Conservation (phyloP, 1,140 invertebrate genomes). For the Plectrocnemia conspersa region DNA sequence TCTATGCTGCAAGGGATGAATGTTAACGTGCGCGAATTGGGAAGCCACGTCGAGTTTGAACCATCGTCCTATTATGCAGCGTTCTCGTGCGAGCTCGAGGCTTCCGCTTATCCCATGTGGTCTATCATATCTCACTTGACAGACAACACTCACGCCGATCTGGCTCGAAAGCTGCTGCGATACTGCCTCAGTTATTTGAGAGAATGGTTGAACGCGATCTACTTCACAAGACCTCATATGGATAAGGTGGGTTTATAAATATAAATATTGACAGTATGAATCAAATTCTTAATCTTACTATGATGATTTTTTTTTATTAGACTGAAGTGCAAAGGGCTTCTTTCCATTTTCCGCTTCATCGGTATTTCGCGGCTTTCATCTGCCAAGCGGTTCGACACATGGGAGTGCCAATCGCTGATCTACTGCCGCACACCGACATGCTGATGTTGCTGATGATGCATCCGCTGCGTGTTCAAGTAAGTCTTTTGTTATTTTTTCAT, state of each 20-base stretch:
- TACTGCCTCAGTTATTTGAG: slow-evolving; percentile 72
- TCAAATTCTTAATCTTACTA: slow-evolving; percentile 24
- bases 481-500: slow-evolving; percentile 37
- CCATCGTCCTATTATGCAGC: slow-evolving; percentile 95
- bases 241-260: slow-evolving; percentile 48
- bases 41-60: slow-evolving; percentile 93
- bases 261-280: too few relatives aligned
- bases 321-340: slow-evolving; percentile 80
- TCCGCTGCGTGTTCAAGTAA: slow-evolving; percentile 86
- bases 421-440: slow-evolving; percentile 73
- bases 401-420: slow-evolving; percentile 66
- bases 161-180: slow-evolving; percentile 69
- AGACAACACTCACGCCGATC: slow-evolving; percentile 62
- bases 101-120: slow-evolving; percentile 96
- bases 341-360: slow-evolving; percentile 93
- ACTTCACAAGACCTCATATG: slow-evolving; percentile 64
- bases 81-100: slow-evolving; percentile 94
- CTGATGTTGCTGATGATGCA: slow-evolving; percentile 82
- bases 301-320: slow-evolving; percentile 46
- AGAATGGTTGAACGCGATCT: slow-evolving; percentile 82
- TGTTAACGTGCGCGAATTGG: slow-evolving; percentile 84
- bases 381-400: slow-evolving; percentile 84
- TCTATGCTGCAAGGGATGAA: slow-evolving; percentile 97
- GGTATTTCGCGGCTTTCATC: slow-evolving; percentile 88
- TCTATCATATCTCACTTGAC: slow-evolving; percentile 84